Base-by-base conservation (phyloP, 2,888 invertebrate genomes). In the Megalurothrips usitatus region DNA sequence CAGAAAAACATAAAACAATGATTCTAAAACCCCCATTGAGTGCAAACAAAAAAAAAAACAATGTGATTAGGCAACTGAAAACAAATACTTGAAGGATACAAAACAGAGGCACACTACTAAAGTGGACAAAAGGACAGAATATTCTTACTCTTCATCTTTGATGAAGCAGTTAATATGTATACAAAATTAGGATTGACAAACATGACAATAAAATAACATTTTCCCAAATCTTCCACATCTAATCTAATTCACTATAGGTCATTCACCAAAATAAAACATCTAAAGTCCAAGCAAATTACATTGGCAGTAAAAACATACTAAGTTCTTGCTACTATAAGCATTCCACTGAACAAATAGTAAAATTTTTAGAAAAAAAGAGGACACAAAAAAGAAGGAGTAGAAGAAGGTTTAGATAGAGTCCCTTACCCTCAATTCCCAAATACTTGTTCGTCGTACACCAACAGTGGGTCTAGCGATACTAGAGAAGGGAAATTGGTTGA, bases 401-500 rank as follows among this genome's bases (percentile, higher is more conserved):
- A 58, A 58, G 14, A 58, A 2, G 58, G n/a, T 58, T 58, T 58
- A 58, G 0, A 58, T 58, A 1, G 14, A 58, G 89, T 96, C 95
- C 86, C 95, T 90, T 9, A 95, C 94, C 81, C 95, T 88, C 47
- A 95, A 88, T 0, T 94, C 94, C 98, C 97, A 98, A 86, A 98
- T 94, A 43, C 95, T 96, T 0, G 96, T 96, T 84, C 96, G 90
- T 83, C 94, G 89, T 0, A 93, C 90, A 0, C 97, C 97, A 0
- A 96, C 96, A 0, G 97, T 97, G 0, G 97, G 97, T 19, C 96
- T 89, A 0, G 96, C 96, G 19, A 97, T 93, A 0, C 95, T 94
- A 85, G 96, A 96, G 86, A 93, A 94, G 82, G 91, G 90, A 85
- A 91, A 92, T 86, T 92, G 92, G 87, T 95, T 95, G 79, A 95